These are phyloP conservation scores for Limonius californicus DNA, from an alignment of 1,140 invertebrate genomes.

Conservation along the genomic window DNA sequence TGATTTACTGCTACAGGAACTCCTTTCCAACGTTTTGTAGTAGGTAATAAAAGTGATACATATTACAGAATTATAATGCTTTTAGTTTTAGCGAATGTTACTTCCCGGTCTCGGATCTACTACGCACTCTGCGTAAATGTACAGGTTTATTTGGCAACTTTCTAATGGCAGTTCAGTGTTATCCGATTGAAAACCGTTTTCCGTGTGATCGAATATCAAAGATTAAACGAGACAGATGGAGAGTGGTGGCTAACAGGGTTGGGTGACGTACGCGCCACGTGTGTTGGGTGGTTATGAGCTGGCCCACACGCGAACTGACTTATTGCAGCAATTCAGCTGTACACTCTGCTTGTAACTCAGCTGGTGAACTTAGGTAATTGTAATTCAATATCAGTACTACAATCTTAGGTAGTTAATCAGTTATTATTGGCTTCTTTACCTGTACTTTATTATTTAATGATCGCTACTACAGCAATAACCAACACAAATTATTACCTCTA, in stretches of 20 bases:
- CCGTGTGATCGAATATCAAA: conserved; percentile 33
- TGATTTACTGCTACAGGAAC: too few species aligned
- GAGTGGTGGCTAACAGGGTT: conserved; percentile 16
- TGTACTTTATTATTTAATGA: too few species aligned
- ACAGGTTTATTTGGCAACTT: conserved; percentile 18
- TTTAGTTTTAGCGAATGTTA: neutral
- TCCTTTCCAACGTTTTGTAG: too few species aligned
- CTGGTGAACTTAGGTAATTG: neutral
- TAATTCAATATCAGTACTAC: neutral
- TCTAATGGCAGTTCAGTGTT: conserved; percentile 35
- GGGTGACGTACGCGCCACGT: conserved; percentile 11
- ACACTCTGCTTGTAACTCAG: neutral
- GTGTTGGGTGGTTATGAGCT: conserved; percentile 8
- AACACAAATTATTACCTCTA: too few species aligned
- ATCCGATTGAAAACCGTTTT: conserved; percentile 30
- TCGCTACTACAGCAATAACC: too few species aligned
- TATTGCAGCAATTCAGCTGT: neutral
- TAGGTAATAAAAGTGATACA: too few species aligned
- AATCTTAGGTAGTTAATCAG: too few species aligned
- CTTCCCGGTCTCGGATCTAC: neutral
- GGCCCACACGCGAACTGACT: conserved; percentile 9
- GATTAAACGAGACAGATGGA: conserved; percentile 34
- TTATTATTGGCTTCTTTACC: too few species aligned
- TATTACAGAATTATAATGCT: neutral
- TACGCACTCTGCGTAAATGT: conserved; percentile 3